Conservation (phyloP, 2,113 vertebrate genomes). For the Mionectes macconnelli region DNA sequence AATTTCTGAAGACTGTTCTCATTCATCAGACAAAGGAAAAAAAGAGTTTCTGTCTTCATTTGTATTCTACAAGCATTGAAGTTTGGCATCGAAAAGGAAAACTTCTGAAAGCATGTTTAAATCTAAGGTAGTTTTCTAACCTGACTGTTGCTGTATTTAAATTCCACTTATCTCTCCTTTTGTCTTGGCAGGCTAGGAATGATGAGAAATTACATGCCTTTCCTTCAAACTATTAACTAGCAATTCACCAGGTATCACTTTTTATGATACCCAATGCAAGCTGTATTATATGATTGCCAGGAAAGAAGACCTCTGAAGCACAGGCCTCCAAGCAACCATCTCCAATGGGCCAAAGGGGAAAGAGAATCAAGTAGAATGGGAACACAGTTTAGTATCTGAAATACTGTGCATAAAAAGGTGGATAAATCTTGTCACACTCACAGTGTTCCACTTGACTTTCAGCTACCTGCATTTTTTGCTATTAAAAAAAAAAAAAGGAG, state of each 20-base stretch:
- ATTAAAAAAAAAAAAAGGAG: background rate
- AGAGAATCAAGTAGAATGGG: background rate
- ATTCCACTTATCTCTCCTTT: background rate
- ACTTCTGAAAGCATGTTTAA: background rate
- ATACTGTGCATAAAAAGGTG: background rate
- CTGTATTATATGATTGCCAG: background rate
- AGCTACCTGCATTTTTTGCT: background rate
- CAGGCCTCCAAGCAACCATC: background rate
- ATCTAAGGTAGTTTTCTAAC: background rate
- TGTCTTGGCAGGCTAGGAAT: background rate
- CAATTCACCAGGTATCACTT: background rate
- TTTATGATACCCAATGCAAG: background rate
- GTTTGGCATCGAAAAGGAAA: background rate
- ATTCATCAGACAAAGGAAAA: background rate
- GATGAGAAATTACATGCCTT: background rate
- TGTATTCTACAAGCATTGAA: background rate
- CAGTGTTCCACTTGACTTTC: background rate
- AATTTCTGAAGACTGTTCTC: background rate
- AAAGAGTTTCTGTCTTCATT: background rate
- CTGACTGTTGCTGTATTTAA: background rate
- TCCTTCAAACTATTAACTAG: background rate
- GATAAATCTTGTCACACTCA: background rate
- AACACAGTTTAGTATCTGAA: background rate
- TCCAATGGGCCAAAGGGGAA: background rate
- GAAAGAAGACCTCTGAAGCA: background rate